Base-by-base conservation (phyloP, 2,888 invertebrate genomes). In the Lasioglossum leucozonium region DNA sequence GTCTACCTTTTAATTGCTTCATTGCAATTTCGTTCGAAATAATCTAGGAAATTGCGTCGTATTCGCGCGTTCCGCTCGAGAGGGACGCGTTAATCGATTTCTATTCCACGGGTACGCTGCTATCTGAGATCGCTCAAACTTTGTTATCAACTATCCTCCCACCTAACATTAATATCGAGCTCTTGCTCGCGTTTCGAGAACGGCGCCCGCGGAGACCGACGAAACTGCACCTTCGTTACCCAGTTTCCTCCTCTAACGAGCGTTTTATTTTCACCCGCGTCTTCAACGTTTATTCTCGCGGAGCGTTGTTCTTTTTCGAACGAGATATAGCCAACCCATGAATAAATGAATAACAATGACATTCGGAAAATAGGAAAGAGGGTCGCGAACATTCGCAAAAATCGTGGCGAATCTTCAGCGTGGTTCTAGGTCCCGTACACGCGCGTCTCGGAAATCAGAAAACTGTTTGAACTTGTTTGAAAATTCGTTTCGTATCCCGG, bases 11-110 rank as follows among this genome's bases (percentile, higher is more conserved):
- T 40, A 69, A 69, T 37, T 40, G 37, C 69, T 40, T n/a, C 37
- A 37, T 34, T n/a, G 51, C n/a, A 34, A 65, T 69, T 75, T 22
- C 42, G 44, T 62, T 72, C 67, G 34, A 44, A 65, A 74, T n/a
- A 37, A 47, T 22, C 26, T 6, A 3, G 37, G 22, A 67, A n/a
- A 51, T 74, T n/a, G 40, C 37, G 40, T 40, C 69, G n/a, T 11
- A n/a, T n/a, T 40, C 69, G 37, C 69, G 37, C n/a, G 37, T 40
- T 11, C 69, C 69, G 5, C 13, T 22, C 22, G 37, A 13, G 40
- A 22, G 11, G 37, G 69, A 40, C 69, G 40, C 73, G 74, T 74
- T 26, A 26, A 62, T 37, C 30, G 8, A 11, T 37, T 40, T 58
- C 37, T n/a, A 37, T 37, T 74, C 55, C 37, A 40, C 37, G 40